These are phyloP conservation scores for Pollenia amentaria DNA, from an alignment of 2,888 invertebrate species.

Conservation along the genomic window DNA sequence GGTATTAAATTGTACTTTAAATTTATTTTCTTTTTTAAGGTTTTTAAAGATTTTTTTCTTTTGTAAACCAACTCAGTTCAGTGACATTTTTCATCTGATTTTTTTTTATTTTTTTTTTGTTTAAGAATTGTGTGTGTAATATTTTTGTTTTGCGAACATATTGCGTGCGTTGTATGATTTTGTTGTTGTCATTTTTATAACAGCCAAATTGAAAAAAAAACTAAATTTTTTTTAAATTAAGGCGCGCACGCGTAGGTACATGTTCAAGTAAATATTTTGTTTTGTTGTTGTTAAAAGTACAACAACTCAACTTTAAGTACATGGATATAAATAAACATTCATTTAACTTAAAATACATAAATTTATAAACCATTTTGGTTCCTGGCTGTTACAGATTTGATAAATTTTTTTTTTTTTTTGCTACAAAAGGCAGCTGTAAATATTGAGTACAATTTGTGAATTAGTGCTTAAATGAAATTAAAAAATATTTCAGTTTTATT, in stretches of 20 bases:
- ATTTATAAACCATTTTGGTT: constrained; percentile 45
- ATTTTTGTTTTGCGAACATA: constrained; percentile 27
- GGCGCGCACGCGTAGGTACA: constrained; percentile 80
- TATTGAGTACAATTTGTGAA: background rate
- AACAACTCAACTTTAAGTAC: constrained; percentile 42
- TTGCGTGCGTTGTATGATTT: constrained; percentile 64
- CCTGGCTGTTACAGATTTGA: constrained; percentile 38
- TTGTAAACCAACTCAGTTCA: constrained; percentile 62
- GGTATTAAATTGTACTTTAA: constrained; percentile 55
- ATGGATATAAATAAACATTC: constrained; percentile 59
- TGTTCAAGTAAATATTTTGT: constrained; percentile 63
- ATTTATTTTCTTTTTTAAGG: constrained; percentile 46
- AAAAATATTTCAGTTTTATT: too few relatives aligned
- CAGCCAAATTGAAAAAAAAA: constrained; percentile 54
- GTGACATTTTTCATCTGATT: constrained; percentile 73
- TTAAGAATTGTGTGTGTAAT: constrained; percentile 26
- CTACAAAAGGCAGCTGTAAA: constrained; percentile 36
- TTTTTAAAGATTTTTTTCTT: background rate
- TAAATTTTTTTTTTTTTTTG: background rate
- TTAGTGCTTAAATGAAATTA: background rate
- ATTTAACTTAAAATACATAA: constrained; percentile 59
- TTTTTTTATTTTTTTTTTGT: constrained; percentile 40
- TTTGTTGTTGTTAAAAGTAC: constrained; percentile 42
- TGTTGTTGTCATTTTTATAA: constrained; percentile 61
- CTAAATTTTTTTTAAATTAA: constrained; percentile 71